Conservation (phyloP, 2,888 invertebrate genomes). For the Drosophila kambysellisi region DNA sequence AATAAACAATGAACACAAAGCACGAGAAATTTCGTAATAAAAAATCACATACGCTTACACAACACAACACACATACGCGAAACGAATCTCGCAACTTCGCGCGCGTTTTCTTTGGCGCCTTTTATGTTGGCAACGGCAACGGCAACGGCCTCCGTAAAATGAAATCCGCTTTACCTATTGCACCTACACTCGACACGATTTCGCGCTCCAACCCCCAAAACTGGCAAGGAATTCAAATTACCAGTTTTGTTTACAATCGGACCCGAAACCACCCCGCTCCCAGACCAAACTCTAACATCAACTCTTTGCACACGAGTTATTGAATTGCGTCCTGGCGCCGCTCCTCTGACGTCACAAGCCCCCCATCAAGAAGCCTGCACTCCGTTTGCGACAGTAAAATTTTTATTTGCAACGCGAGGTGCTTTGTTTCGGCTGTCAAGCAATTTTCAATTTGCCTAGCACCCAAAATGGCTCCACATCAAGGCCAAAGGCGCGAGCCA, state of each 20-base stretch:
- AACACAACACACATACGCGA: constrained; percentile 5
- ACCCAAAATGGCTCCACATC: constrained; percentile 16
- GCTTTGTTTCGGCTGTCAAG: constrained; percentile 59
- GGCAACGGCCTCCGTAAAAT: constrained; percentile 34
- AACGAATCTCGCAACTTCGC: neutral
- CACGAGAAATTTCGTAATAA: constrained; percentile 70
- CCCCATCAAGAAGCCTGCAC: neutral
- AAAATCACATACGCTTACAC: constrained; percentile 50
- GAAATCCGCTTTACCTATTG: constrained; percentile 60
- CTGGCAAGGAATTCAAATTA: constrained; percentile 74
- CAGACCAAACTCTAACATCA: neutral
- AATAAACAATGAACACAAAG: constrained; percentile 74
- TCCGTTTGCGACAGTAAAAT: constrained; percentile 37
- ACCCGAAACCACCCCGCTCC: neutral
- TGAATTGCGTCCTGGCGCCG: constrained; percentile 45
- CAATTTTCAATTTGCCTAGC: constrained; percentile 56
- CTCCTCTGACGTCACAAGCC: constrained; percentile 21
- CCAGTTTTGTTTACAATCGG: constrained; percentile 74
- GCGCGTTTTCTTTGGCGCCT: constrained; percentile 36
- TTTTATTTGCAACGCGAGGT: constrained; percentile 61
- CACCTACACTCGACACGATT: constrained; percentile 39
- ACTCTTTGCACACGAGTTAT: constrained; percentile 62
- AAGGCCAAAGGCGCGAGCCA: constrained; percentile 21
- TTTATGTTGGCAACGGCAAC: constrained; percentile 52
- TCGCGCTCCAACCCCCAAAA: constrained; percentile 17